Evolutionary conservation across 2,888 invertebrate species (phyloP).

Genomic region (Chymomyza amoena): DNA sequence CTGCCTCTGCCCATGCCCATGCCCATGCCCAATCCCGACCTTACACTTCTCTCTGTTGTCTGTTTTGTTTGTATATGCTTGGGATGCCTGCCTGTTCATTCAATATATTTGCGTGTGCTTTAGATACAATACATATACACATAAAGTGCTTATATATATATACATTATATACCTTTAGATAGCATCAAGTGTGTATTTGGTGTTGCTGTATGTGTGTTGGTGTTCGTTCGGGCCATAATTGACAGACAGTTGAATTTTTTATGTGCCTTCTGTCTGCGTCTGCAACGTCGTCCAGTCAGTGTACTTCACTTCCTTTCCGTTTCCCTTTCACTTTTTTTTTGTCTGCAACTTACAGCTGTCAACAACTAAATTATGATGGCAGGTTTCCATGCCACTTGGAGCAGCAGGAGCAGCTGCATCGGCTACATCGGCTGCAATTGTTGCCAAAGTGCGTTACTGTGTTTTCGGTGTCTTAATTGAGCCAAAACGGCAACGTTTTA

Average conservation of each 20-base stretch:
- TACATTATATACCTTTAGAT: slow-evolving; percentile 13
- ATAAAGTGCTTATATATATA: background rate
- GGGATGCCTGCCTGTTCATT: slow-evolving; percentile 50
- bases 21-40: background rate
- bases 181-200: slow-evolving; percentile 52
- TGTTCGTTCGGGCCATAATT: slow-evolving; percentile 50
- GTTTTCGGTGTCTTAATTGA: slow-evolving; percentile 45
- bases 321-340: slow-evolving; percentile 6
- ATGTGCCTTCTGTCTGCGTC: slow-evolving; percentile 50
- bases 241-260: slow-evolving; percentile 62
- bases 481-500: slow-evolving; percentile 52
- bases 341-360: slow-evolving; percentile 1
- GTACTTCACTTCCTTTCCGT: background rate
- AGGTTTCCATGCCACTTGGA: slow-evolving; percentile 14
- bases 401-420: background rate
- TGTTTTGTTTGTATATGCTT: background rate
- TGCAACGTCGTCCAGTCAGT: background rate
- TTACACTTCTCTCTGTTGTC: background rate
- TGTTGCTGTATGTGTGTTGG: slow-evolving; percentile 19
- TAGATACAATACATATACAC: background rate
- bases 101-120: slow-evolving; percentile 50
- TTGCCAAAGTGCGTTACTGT: slow-evolving; percentile 46
- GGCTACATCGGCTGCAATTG: background rate
- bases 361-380: slow-evolving; percentile 19
- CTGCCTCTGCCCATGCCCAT: no score